These are phyloP conservation scores for Salvelinus namaycush DNA, from an alignment of 2,113 vertebrate genomes.

Conservation along the genomic window DNA sequence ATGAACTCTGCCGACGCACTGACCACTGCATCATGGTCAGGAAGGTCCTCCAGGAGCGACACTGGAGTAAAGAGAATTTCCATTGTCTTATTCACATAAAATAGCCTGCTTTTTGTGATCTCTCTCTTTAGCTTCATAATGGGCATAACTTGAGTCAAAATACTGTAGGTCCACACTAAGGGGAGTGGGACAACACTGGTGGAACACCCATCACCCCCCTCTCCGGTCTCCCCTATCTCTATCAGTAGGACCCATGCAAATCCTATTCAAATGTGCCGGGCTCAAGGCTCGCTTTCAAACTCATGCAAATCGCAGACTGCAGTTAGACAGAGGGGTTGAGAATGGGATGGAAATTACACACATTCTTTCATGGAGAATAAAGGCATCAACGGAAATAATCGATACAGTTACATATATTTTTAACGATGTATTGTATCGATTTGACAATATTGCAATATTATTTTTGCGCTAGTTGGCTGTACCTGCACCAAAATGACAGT, in stretches of 20 bases:
- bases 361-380: slow-evolving; percentile 15
- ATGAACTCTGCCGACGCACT: slow-evolving; percentile 72
- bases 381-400: background rate
- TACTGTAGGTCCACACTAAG: background rate
- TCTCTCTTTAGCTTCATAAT: background rate
- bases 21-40: slow-evolving; percentile 82
- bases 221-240: slow-evolving; percentile 3
- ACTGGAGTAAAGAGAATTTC: slow-evolving; percentile 45
- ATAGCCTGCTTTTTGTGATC: background rate
- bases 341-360: slow-evolving; percentile 30
- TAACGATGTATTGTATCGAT: no score
- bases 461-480: no score
- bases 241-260: slow-evolving; percentile 66
- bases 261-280: slow-evolving; percentile 69
- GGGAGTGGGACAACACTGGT: background rate
- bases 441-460: no score
- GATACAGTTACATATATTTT: no score
- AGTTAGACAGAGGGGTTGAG: slow-evolving; percentile 41
- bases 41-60: slow-evolving; percentile 79
- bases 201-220: background rate
- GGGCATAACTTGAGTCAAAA: background rate
- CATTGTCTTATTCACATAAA: background rate
- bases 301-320: slow-evolving; percentile 69
- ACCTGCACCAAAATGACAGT: no score
- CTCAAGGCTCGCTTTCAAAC: slow-evolving; percentile 59